Base-by-base conservation (phyloP, 2,888 invertebrate genomes). In the Caenorhabditis japonica region DNA sequence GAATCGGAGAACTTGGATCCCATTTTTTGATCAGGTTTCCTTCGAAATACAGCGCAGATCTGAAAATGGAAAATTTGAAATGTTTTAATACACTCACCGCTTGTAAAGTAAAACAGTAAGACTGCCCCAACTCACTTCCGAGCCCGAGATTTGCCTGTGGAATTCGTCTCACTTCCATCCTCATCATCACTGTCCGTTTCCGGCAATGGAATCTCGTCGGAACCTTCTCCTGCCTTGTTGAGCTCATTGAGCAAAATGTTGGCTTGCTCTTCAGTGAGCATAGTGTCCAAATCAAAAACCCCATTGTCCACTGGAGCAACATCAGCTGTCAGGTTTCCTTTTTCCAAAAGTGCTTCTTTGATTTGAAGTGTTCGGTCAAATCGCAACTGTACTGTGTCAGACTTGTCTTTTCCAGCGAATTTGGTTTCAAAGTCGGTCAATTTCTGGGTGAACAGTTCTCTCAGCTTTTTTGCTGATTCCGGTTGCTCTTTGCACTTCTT, bases 341-440 rank as follows among this genome's bases (percentile, higher is more conserved):
- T 81, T 23, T 82, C 84, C 7, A 86, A 33, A 17, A 86, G 64
- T 7, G 84, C 84, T 59, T 85, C 80, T 41, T 86, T 86, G 39
- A 86, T 75, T 69, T 86, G 86, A 34, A 81, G 77, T 0, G 85
- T 85, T 68, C 86, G 64, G 12, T 84, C 83, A 19, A 86, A 76
- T 55, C 84, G 43, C 12, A 80, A 39, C 36, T 86, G 84, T 15
- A 86, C 70, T 3, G 52, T 61, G 23, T 80, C 79, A 2, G 76
- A 71, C 8, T 60, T 69, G 30, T 76, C 76, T 49, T 64, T 62
- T 30, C 71, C 76, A 38, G 69, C 56, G 1, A 58, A 27, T 10
- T 49, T 61, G 19, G 55, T 55, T 43, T 75, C 75, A 21, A 75
- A 75, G 12, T 47, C 62, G 15, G 60, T 43, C 8, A 73, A 69